Conservation (phyloP, 1,140 invertebrate species). For the Papilio helenus region DNA sequence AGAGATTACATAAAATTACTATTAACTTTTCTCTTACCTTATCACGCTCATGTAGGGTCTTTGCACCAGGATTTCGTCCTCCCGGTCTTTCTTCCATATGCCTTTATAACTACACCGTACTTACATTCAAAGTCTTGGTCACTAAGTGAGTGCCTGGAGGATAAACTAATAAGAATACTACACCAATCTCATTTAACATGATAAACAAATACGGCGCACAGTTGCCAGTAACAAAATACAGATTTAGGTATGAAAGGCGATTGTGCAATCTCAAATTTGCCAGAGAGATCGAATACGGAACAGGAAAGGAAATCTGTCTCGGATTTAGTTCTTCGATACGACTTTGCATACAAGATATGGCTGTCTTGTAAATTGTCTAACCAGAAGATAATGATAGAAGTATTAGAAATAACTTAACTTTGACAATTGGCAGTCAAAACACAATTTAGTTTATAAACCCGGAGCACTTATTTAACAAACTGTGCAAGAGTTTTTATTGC, state of each 20-base stretch:
- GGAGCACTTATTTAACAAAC: background rate
- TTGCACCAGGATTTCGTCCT: no score
- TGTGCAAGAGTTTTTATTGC: no score
- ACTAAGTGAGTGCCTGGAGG: no score
- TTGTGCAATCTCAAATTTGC: background rate
- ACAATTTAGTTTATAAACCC: background rate
- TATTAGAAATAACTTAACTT: background rate
- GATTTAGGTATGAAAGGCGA: background rate
- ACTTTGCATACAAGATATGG: slow-evolving; percentile 1
- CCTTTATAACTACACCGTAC: no score
- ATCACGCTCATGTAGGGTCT: no score
- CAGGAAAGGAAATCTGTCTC: slow-evolving; percentile 30
- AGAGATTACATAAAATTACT: no score
- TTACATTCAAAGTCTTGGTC: no score
- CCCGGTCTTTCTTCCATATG: no score
- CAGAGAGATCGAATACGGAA: slow-evolving; percentile 32
- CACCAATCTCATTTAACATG: background rate
- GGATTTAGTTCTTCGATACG: slow-evolving; percentile 16
- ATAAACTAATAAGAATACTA: no score
- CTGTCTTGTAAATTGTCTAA: background rate
- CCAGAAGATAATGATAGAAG: slow-evolving; percentile 3
- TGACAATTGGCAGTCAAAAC: background rate
- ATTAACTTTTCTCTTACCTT: no score
- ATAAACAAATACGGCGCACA: background rate
- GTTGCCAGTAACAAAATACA: background rate